phyloP scores from a whole-genome alignment of 2,797 vertebrate species.

The Alectoris magna region DNA sequence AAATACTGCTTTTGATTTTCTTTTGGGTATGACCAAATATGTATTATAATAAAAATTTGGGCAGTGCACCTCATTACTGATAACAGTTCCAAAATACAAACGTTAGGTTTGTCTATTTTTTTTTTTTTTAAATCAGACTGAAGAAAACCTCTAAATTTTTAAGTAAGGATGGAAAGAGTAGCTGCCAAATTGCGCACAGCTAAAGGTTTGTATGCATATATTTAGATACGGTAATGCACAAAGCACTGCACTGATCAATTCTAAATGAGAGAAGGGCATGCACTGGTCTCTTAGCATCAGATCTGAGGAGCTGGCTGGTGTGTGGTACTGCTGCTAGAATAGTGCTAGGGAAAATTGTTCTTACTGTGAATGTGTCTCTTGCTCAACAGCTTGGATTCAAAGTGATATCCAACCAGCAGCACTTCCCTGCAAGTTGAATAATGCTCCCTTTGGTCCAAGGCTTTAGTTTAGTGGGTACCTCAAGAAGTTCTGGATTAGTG shows the following conservation, averaged over 20 bases:
- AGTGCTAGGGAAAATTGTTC: not conserved
- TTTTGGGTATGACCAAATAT: not conserved
- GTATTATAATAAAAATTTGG: not conserved
- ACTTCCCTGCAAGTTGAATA: not conserved
- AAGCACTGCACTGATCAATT: constrained; percentile 66
- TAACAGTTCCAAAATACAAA: not conserved
- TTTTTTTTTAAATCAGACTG: not conserved
- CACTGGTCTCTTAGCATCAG: constrained; percentile 41
- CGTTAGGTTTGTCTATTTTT: not conserved
- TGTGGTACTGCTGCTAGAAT: not conserved
- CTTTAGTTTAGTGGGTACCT: not conserved
- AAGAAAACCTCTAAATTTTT: constrained; percentile 55
- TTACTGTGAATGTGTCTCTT: not conserved
- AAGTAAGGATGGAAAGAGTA: constrained; percentile 1
- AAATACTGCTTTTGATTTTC: not conserved
- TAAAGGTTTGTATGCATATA: constrained; percentile 5
- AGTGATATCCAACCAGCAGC: not conserved
- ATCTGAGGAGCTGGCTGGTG: constrained; percentile 1
- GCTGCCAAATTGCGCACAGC: constrained; percentile 49
- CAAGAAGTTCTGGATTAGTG: too few species aligned
- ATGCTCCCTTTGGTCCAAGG: not conserved
- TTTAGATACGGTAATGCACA: constrained; percentile 51
- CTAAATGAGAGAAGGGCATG: constrained; percentile 60
- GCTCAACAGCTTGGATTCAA: not conserved
- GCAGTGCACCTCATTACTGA: not conserved